A percentile compares a stretch with the other conserved stretches of the same genome.
Conservation (phyloP, 2,888 invertebrate genomes). For the Barypeithes pellucidus region DNA sequence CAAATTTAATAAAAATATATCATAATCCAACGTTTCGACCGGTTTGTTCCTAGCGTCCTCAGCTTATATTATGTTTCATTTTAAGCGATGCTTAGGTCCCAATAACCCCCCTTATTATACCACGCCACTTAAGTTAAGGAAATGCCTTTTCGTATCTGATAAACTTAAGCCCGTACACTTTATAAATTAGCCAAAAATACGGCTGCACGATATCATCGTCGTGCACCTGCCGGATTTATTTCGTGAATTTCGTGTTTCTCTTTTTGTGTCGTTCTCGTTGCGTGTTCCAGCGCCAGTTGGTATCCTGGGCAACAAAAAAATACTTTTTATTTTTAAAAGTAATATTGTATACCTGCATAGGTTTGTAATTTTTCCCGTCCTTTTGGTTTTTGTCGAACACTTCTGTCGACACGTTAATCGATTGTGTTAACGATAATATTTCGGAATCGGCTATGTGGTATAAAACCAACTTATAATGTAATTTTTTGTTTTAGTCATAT, state of each 20-base stretch:
- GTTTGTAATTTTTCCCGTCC: conserved; percentile 46
- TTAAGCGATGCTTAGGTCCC: not conserved
- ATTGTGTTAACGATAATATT: too few species aligned
- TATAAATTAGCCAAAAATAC: conserved; percentile 28
- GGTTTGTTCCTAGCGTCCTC: too few species aligned
- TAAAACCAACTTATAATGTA: too few species aligned
- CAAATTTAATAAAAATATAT: too few species aligned
- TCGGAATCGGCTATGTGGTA: too few species aligned
- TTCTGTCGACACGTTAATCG: too few species aligned
- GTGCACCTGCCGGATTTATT: conserved; percentile 51
- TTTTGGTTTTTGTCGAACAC: too few species aligned
- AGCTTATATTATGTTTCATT: too few species aligned
- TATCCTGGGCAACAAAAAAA: conserved; percentile 39
- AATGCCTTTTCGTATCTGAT: conserved; percentile 2
- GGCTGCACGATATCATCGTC: conserved; percentile 39
- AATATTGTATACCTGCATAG: conserved; percentile 26
- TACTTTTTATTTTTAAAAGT: conserved; percentile 41
- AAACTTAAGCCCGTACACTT: not conserved
- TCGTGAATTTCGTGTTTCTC: conserved; percentile 38
- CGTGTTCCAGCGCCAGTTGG: conserved; percentile 55
- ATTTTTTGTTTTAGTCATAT: too few species aligned
- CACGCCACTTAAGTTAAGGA: not conserved
- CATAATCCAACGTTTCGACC: too few species aligned
- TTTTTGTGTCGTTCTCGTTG: conserved; percentile 41
- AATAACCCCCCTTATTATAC: not conserved